Conservation (phyloP, 2,797 vertebrate species). For the Lemur catta region DNA sequence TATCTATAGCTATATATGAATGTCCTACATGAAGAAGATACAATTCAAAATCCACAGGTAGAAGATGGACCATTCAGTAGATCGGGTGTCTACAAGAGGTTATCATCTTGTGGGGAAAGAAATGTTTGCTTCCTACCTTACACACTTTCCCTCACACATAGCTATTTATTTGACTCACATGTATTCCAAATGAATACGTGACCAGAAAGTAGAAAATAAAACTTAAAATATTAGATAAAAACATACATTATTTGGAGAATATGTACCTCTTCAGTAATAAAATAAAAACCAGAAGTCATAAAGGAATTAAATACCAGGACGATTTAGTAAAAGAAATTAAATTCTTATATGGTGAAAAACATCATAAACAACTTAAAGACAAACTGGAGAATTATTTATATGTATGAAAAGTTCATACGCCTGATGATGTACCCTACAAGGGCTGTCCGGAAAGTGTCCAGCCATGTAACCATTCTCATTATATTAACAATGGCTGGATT, state of each 20-base stretch:
- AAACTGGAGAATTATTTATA: background rate
- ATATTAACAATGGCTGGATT: no score
- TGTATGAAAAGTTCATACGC: background rate
- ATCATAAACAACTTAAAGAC: background rate
- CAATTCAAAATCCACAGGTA: background rate
- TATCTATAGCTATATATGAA: no score
- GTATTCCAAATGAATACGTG: background rate
- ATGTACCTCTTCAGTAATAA: background rate
- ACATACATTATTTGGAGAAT: background rate
- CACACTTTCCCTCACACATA: rapidly evolving
- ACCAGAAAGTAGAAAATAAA: background rate
- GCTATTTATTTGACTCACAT: background rate
- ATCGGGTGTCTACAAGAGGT: background rate
- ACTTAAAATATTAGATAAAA: background rate
- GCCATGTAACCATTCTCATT: no score
- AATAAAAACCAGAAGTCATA: background rate
- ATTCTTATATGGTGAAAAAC: background rate
- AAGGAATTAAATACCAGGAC: background rate
- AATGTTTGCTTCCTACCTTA: background rate
- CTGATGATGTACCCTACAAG: background rate
- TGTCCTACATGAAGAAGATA: background rate
- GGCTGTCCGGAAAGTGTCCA: no score
- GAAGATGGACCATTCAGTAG: background rate
- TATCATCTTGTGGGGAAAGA: background rate
- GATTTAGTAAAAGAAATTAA: background rate